Evolutionary conservation across 2,797 vertebrate genomes (phyloP).

Genomic region (Sebastes umbrosus): DNA sequence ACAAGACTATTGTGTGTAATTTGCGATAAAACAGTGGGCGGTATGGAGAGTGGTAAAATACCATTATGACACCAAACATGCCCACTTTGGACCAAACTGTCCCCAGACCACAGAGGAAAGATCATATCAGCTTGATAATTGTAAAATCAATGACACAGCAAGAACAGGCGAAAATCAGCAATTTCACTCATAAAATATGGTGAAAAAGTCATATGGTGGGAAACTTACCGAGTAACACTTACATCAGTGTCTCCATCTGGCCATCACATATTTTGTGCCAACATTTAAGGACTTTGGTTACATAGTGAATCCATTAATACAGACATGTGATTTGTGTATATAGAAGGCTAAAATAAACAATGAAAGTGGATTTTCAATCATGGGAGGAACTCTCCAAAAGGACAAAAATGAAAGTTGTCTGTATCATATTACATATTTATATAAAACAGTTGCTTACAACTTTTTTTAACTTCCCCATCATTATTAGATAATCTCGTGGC

Average conservation of each 20-base stretch:
- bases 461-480: background rate
- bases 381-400: constrained; percentile 1
- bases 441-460: background rate
- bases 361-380: background rate
- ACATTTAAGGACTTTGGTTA: background rate
- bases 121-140: background rate
- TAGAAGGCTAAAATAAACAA: background rate
- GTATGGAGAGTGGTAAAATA: background rate
- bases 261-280: background rate
- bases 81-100: background rate
- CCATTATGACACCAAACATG: background rate
- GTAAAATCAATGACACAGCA: background rate
- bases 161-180: background rate
- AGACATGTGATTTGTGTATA: background rate
- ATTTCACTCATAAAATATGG: background rate
- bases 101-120: background rate
- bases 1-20: background rate
- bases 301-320: background rate
- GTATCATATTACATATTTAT: background rate
- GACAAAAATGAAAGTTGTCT: background rate
- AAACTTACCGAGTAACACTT: background rate
- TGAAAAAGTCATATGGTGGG: background rate
- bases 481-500: background rate
- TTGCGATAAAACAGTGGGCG: background rate
- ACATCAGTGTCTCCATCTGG: background rate